Conservation (phyloP, 2,113 vertebrate genomes). For the Dromiciops gliroides region DNA sequence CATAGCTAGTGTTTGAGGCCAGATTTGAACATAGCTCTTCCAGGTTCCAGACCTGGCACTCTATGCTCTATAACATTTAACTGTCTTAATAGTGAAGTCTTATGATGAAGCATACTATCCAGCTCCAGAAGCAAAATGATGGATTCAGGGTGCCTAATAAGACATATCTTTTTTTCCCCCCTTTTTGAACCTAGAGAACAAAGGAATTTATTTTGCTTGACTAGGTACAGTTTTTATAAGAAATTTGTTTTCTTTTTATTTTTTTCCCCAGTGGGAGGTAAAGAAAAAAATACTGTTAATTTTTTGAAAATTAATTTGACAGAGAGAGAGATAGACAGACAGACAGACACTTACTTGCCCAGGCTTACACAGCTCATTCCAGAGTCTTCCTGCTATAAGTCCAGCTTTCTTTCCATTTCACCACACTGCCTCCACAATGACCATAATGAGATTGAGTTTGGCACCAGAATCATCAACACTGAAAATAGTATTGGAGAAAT, state of each 20-base stretch:
- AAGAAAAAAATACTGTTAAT: neutral
- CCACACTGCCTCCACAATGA: neutral
- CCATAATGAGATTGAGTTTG: neutral
- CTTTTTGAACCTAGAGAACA: no score
- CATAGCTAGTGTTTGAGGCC: neutral
- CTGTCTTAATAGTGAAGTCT: neutral
- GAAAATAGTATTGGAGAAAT: neutral
- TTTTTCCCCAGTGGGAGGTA: neutral
- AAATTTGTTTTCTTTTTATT: neutral
- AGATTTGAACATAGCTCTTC: neutral
- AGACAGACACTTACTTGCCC: neutral
- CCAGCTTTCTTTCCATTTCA: neutral
- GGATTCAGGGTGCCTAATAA: neutral
- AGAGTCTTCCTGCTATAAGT: neutral
- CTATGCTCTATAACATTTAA: neutral
- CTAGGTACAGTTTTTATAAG: neutral
- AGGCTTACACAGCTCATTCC: neutral
- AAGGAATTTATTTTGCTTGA: no score
- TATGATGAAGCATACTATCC: neutral
- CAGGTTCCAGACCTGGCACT: neutral
- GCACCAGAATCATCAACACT: neutral
- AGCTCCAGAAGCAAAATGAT: neutral
- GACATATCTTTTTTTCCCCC: neutral
- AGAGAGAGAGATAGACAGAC: neutral
- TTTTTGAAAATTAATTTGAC: no score